Evolutionary conservation across 2,888 invertebrate species (phyloP), one percentile per base, ranked within the genome.

Genomic region (Patella pellucida): DNA sequence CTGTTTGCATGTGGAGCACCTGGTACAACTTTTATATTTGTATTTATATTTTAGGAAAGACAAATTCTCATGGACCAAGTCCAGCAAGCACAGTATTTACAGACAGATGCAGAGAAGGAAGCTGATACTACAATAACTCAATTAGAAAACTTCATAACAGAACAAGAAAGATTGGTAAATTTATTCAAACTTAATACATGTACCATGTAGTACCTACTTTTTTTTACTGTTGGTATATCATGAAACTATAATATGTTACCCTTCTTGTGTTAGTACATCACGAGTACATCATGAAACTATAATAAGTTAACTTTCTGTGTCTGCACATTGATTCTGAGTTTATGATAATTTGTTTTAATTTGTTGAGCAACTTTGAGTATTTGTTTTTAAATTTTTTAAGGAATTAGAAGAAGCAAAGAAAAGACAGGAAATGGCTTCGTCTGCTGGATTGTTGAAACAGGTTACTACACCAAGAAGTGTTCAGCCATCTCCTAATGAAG

Each of bases 131-230:
- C 89, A 71, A 86, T 91, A 85, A 84, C 84, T 14, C 89, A 90
- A 74, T 82, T 91, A 31, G 90, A 90, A 76, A 88, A 88, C 69
- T 89, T 89, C 76, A 89, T 91, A 75, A 85, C 84, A n/a, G 89
- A 90, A 75, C 89, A 90, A 73, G 90, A 90, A 75, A 82, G 83
- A 81, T 82, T 90, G 86, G 90, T 90, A 76, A 79, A 81, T 74
- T 62, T 0, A 62, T 62, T n/a, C 19, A 54, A 41, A 41, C 41
- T 41, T 41, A 9, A 41, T 16, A 23, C 23, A 54, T 73, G 52
- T 52, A 62, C 23, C 56, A 56, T 31, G 23, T 52, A 4, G n/a
- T 41, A 41, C 41, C 41, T 9, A 41, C 9, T 9, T 41, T 41
- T 41, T 41, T 51, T n/a, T 71, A 50, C 51, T 71, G 16, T 50